Evolutionary conservation across 2,113 vertebrate genomes (phyloP).

Genomic region (Tichodroma muraria): DNA sequence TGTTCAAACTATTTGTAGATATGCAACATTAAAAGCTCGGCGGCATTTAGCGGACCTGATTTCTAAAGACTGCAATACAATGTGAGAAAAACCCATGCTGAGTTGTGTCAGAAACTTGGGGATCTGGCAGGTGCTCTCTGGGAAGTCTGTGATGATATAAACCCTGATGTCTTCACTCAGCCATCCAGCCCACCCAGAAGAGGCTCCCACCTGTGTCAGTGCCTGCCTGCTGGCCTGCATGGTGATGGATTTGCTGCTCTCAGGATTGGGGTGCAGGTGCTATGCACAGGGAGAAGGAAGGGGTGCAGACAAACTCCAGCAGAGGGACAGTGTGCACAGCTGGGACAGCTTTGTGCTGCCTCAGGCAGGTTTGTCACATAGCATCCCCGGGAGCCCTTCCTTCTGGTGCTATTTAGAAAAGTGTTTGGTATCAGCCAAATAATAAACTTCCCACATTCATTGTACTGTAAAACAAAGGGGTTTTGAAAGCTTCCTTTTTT

Average conservation of each 20-base stretch:
- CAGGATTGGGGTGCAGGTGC: neutral
- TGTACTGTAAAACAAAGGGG: neutral
- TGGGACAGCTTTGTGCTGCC: neutral
- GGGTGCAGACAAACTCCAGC: neutral
- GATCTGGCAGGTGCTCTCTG: neutral
- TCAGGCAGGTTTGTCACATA: neutral
- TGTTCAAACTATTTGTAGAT: neutral
- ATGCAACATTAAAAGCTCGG: neutral
- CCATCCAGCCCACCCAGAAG: neutral
- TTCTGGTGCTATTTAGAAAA: neutral
- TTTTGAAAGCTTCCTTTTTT: neutral
- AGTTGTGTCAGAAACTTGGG: neutral
- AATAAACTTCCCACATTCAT: neutral
- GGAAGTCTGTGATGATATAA: neutral
- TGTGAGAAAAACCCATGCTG: neutral
- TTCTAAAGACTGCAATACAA: neutral
- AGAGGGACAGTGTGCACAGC: neutral
- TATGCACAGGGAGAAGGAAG: neutral
- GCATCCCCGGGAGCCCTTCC: neutral
- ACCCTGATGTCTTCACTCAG: neutral
- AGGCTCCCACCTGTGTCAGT: no score
- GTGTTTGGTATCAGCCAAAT: neutral
- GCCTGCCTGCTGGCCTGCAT: neutral
- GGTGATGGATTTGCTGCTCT: rapidly evolving
- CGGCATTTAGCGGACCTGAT: neutral